These are phyloP conservation scores for Romanogobio albipinnatus DNA, from an alignment of 2,113 vertebrate genomes.

Conservation along the genomic window DNA sequence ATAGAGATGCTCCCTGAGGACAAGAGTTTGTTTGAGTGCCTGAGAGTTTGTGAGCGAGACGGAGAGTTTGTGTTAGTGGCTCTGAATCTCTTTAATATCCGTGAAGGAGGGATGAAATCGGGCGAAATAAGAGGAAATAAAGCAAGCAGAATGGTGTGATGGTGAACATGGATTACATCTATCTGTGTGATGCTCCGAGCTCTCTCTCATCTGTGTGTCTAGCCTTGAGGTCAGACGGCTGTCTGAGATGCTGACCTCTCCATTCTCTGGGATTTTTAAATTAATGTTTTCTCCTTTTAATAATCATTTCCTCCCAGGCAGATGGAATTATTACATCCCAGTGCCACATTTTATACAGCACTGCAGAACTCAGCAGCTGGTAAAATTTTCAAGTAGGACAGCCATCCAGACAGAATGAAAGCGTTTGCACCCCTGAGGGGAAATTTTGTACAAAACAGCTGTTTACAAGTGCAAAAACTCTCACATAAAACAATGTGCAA, in stretches of 20 bases:
- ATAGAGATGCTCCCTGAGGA: constrained; percentile 34
- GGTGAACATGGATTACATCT: constrained; percentile 25
- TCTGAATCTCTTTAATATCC: constrained; percentile 29
- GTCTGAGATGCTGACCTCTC: constrained; percentile 14
- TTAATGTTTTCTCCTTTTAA: constrained; percentile 24
- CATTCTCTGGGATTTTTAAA: constrained; percentile 8
- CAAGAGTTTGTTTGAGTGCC: constrained; percentile 19
- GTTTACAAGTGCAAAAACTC: not conserved
- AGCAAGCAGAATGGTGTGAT: not conserved
- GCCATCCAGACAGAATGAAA: not conserved
- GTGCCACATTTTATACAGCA: not conserved
- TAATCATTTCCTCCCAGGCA: constrained; percentile 26
- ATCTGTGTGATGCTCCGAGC: not conserved
- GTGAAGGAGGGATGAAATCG: constrained; percentile 15
- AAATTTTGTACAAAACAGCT: not conserved
- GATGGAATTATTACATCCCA: constrained; percentile 30
- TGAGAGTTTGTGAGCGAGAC: constrained; percentile 1
- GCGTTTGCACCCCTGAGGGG: not conserved
- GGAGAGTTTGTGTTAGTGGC: constrained; percentile 32
- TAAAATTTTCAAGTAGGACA: not conserved
- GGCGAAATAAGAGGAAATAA: constrained; percentile 3
- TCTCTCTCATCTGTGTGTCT: not conserved
- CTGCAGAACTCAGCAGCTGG: not conserved
- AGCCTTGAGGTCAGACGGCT: constrained; percentile 14
- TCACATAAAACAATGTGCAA: not conserved